Evolutionary conservation across 1,140 invertebrate genomes (phyloP).

Genomic region (Akabosia matsudoensis): DNA sequence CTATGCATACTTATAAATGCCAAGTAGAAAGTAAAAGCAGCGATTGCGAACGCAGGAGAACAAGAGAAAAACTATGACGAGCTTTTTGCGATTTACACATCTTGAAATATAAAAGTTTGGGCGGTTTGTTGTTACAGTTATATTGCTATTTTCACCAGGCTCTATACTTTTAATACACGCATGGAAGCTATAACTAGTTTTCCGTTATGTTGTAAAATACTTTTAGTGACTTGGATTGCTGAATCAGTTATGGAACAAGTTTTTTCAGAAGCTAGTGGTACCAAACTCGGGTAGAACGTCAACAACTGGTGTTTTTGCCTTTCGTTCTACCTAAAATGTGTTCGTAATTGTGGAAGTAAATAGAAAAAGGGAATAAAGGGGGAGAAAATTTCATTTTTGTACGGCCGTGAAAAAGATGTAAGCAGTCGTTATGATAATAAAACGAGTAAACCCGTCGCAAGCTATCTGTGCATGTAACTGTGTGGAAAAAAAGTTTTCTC

Average conservation of each 20-base stretch:
- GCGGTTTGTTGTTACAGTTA: too few species aligned
- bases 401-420: background rate
- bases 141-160: too few species aligned
- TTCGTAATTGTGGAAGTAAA: too few species aligned
- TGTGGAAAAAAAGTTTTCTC: background rate
- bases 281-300: too few species aligned
- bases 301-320: too few species aligned
- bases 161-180: too few species aligned
- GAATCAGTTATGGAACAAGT: too few species aligned
- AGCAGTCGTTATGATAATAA: background rate
- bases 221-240: background rate
- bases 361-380: background rate
- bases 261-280: too few species aligned
- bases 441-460: background rate
- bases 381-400: background rate
- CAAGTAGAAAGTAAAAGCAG: background rate
- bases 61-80: background rate
- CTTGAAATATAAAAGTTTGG: background rate
- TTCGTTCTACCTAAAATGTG: too few species aligned
- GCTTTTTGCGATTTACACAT: background rate
- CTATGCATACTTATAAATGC: background rate
- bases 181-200: too few species aligned
- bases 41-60: background rate
- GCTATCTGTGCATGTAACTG: background rate
- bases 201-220: background rate